A percentile compares a stretch with the other conserved stretches of the same genome.
These are phyloP conservation scores for Caerostris darwini DNA, from an alignment of 1,140 invertebrate species.

Conservation along the genomic window DNA sequence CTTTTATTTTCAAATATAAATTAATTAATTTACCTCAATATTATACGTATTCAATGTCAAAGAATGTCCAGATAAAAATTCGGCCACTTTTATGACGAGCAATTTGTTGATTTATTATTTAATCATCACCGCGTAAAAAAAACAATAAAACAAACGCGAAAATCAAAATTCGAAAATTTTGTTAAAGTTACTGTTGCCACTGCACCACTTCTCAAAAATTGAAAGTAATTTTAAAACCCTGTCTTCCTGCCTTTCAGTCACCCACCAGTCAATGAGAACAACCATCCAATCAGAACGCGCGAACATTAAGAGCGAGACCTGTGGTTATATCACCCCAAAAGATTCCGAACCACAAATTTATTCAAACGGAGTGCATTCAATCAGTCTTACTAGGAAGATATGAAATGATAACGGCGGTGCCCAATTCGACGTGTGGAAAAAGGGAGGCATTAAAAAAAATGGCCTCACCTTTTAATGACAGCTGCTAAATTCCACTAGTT, in stretches of 20 bases:
- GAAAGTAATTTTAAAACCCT: slow-evolving; percentile 3
- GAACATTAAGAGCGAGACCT: slow-evolving; percentile 7
- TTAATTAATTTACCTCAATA: too few species aligned
- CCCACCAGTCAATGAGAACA: background rate
- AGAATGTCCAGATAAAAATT: too few species aligned
- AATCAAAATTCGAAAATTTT: background rate
- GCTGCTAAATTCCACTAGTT: slow-evolving; percentile 13
- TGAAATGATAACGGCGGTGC: background rate
- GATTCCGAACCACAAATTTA: background rate
- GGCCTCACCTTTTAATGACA: slow-evolving; percentile 28
- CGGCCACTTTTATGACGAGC: too few species aligned
- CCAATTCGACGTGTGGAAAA: background rate
- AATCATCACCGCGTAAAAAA: background rate
- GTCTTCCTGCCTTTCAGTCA: background rate
- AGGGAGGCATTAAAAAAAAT: background rate
- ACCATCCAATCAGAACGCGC: background rate
- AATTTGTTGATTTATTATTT: too few species aligned
- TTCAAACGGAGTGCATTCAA: background rate
- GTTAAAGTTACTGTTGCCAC: background rate
- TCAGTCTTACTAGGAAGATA: background rate
- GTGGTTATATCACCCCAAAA: background rate
- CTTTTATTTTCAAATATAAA: too few species aligned
- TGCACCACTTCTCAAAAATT: background rate
- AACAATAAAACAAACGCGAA: background rate
- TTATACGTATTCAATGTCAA: too few species aligned